Evolutionary conservation across 2,113 vertebrate genomes (phyloP).

Genomic region (Illadopsis cleaveri): DNA sequence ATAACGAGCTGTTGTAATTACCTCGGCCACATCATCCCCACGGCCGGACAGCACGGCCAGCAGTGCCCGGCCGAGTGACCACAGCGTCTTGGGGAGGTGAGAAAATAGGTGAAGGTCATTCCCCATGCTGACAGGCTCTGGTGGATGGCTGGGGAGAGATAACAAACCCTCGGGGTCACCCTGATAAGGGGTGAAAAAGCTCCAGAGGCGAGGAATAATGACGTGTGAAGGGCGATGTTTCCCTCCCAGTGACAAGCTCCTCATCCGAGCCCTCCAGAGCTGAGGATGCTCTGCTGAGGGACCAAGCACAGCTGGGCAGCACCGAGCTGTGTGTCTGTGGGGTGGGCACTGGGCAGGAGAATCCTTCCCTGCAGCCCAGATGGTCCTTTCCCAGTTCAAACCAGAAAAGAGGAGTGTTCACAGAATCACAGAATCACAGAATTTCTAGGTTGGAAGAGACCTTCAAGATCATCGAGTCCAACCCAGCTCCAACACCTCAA

Average conservation of each 20-base stretch:
- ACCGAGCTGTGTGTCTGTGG: fast-evolving
- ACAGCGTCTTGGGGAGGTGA: neutral
- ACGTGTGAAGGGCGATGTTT: neutral
- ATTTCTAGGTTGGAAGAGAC: too few relatives aligned
- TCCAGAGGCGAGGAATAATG: neutral
- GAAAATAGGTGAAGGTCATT: neutral
- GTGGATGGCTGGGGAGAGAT: constrained; percentile 21
- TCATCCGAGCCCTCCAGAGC: neutral
- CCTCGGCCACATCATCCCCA: neutral
- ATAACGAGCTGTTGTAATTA: constrained; percentile 43
- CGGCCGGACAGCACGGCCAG: neutral
- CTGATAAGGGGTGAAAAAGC: neutral
- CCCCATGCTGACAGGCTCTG: neutral
- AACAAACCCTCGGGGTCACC: constrained; percentile 13
- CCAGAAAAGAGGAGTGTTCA: neutral
- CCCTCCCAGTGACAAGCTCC: neutral
- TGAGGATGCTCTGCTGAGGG: neutral
- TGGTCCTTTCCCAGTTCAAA: neutral
- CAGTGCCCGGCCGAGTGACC: neutral
- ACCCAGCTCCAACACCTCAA: too few relatives aligned
- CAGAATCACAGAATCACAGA: too few relatives aligned
- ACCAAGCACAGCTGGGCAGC: fast-evolving
- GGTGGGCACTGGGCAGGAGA: neutral
- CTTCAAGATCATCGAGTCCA: too few relatives aligned
- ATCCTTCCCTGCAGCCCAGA: neutral